Conservation (phyloP, 1,140 invertebrate genomes). For the Caerostris extrusa region DNA sequence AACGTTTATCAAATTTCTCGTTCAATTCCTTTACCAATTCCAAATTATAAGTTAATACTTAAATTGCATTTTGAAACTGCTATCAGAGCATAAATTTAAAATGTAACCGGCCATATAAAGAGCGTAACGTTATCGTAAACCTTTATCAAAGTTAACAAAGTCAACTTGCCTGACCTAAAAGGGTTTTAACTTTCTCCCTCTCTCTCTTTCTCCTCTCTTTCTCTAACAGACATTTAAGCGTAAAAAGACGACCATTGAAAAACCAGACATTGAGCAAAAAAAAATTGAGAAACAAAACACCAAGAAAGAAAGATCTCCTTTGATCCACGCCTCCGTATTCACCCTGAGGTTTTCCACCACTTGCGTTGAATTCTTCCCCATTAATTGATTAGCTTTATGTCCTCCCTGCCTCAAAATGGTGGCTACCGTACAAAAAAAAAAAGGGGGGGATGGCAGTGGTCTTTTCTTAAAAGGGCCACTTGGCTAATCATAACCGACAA, state of each 20-base stretch:
- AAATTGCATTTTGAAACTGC: no score
- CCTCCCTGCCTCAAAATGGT: not conserved
- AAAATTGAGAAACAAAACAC: not conserved
- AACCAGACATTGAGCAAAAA: not conserved
- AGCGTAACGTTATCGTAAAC: no score
- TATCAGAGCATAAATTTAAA: no score
- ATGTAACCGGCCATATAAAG: no score
- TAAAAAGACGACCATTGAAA: not conserved
- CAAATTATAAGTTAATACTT: no score
- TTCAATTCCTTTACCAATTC: no score
- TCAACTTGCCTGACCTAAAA: no score
- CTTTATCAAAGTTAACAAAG: no score
- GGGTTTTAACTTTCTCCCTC: no score
- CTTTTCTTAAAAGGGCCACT: not conserved
- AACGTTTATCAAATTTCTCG: no score
- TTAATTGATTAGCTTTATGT: constrained; percentile 71
- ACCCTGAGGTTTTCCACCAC: not conserved
- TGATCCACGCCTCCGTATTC: not conserved
- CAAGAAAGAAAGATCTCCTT: not conserved
- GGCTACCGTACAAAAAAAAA: constrained; percentile 4
- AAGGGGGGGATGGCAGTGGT: not conserved
- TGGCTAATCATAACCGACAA: constrained; percentile 21
- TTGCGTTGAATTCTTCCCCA: not conserved
- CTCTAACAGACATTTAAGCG: not conserved
- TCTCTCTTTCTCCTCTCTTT: no score